Base-by-base conservation (phyloP, 2,113 vertebrate genomes). In the Gallinago undulata region DNA sequence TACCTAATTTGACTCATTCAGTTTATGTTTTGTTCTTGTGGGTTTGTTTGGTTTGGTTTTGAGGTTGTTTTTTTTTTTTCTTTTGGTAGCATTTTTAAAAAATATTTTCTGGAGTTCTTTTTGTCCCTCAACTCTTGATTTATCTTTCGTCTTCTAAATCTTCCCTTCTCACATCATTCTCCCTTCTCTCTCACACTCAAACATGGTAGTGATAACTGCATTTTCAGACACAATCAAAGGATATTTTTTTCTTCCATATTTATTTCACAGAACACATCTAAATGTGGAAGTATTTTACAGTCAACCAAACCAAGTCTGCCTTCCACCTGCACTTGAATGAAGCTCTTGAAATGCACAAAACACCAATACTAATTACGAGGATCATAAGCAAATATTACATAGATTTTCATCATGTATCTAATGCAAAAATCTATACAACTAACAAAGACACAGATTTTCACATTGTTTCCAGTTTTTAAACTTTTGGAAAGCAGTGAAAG, bases 291-390 rank as follows among this genome's bases (percentile, higher is more conserved):
- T 50, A 68, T 89, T 95, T 72, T 16, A 45, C 17, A 93, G 63
- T 79, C 87, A 84, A 59, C 78, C 91, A 97, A 77, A 63, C 30
- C 62, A 93, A 86, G 21, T 41, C 51, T 90, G 56, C 37, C 51
- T 90, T 83, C 59, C 24, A 91, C 75, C 60, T 93, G 69, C 80
- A 80, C 60, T 85, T 33, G 4, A 96, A 83, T 39, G 17, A 85
- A 72, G 59, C 17, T 75, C 88, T 93, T 75, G 21, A 78, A 94
- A 94, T 51, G 14, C 50, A 45, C 5, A 9, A 35, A 95, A 87
- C 79, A 94, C 79, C 23, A 87, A 57, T 89, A 97, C 24, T 79
- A 76, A 96, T 95, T 93, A 67, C 41, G 60, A 47, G 30, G 19
- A 66, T 53, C 13, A 3, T 23, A 82, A 89, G 23, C 7, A 88